Evolutionary conservation across 2,113 vertebrate genomes (phyloP), one percentile per base, ranked within the genome.

Genomic region (Tringa solitaria): DNA sequence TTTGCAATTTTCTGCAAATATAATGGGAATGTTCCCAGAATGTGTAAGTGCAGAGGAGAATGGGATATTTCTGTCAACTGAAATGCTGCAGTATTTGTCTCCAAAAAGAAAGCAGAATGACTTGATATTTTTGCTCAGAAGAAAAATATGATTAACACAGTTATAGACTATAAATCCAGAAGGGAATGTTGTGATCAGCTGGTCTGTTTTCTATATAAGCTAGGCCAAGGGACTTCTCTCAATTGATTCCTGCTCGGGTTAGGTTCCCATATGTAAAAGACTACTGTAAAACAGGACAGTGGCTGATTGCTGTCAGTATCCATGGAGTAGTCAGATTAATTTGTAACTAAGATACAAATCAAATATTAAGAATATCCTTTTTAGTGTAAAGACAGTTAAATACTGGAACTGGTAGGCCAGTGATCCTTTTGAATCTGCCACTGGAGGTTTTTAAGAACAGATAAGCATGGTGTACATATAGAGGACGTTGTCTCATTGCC

Each of bases 1-100:
- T 95, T 97, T 97, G 89, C 91, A 94, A 96, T 95, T 95, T 96
- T 93, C 94, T 90, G 89, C 84, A 94, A 95, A 97, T 94, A 93
- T 95, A 96, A 95, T 96, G 80, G 94, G 75, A 95, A 96, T 72
- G 82, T 96, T 96, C 82, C 82, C 84, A 79, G 94, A 95, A 96
- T 84, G 57, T 15, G 4, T 91, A 91, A 97, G 65, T 54, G 76
- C 48, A 73, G 65, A 82, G 48, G 73, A 95, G 37, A 91, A 90
- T 65, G 53, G 92, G 50, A 89, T 95, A 91, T 90, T 96, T 90
- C 74, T 94, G 91, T 96, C 90, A 95, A 75, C 94, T 48, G 56
- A 92, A 91, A 84, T 32, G 32, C 63, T 81, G 63, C 46, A 37
- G 24, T 63, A 35, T 93, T 87, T 14, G 1, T 95, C 86, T 87